Base-by-base conservation (phyloP, 2,888 invertebrate species). In the Harmothoe impar region DNA sequence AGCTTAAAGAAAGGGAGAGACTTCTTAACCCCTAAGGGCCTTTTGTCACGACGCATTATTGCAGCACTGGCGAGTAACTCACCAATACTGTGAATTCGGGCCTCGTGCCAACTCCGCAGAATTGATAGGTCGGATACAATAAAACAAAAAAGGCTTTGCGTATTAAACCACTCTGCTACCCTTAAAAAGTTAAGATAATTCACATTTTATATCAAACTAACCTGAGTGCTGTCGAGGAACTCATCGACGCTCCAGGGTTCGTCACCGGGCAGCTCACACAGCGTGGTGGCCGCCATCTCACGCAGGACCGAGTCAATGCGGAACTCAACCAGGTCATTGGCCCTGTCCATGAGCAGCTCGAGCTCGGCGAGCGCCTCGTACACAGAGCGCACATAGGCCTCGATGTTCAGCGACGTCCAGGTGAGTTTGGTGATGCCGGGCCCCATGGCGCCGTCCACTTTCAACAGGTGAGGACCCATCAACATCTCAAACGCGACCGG, bases 401-500 rank as follows among this genome's bases (percentile, higher is more conserved):
- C 97, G 97, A 99, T 98, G 92, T 97, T 97, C 25, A 97, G 97
- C 91, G 98, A 97, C 0, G 98, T 98, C 99, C 99, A 99, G 54
- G 97, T 97, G 23, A 99, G 97, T 20, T 97, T 97, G 33, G 97
- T 97, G 51, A 99, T 96, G 0, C 98, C 98, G 0, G 98, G 98
- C 90, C 97, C 97, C 0, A 95, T 93, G 31, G 93, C 93, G 0
- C 72, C n/a, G 89, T 68, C 89, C 23, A 99, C 97, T 35, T 97
- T 97, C 43, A 98, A 97, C 92, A 98, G 96, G 96, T 98, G 98
- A 0, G 98, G 98, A 54, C 98, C 96, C 95, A 99, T 97, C 89
- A 99, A 96, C 33, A 98, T 98, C n/a, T 98, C 97, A 25, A 99
- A 98, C 96, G 98, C 98, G 81, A 97, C 96, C 94, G 98, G 95